These are phyloP conservation scores for Callitettix versicolor DNA, from an alignment of 1,140 invertebrate genomes.

Conservation along the genomic window DNA sequence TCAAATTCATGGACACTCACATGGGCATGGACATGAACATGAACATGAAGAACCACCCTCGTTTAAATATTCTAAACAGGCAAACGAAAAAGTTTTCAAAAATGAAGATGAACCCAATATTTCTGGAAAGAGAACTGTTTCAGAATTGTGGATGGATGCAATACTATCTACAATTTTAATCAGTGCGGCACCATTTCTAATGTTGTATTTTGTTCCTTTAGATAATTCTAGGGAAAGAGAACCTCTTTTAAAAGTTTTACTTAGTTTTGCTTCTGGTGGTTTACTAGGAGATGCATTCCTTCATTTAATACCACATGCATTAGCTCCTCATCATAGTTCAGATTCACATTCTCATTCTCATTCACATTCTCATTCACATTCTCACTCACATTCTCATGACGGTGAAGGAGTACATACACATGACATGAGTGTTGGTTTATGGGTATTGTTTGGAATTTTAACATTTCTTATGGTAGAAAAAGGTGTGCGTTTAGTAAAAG, in stretches of 20 bases:
- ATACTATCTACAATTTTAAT: conserved; percentile 84
- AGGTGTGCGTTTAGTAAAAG: conserved; percentile 78
- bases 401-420: conserved; percentile 43
- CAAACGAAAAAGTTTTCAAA: conserved; percentile 42
- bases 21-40: conserved; percentile 33
- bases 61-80: conserved; percentile 63
- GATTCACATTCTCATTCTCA: conserved; percentile 44
- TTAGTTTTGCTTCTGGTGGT: conserved; percentile 92
- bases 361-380: conserved; percentile 40
- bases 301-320: conserved; percentile 91
- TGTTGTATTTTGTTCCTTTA: conserved; percentile 88
- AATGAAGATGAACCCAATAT: conserved; percentile 10
- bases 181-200: conserved; percentile 85
- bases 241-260: conserved; percentile 73
- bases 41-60: conserved; percentile 45
- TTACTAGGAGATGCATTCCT: conserved; percentile 92
- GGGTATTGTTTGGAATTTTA: conserved; percentile 82
- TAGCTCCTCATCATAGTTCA: conserved; percentile 48
- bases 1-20: conserved; percentile 30
- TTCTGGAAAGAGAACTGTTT: conserved; percentile 28
- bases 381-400: conserved; percentile 32
- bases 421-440: conserved; percentile 79
- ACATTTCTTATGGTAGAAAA: conserved; percentile 90
- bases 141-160: conserved; percentile 65
- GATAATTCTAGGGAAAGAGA: conserved; percentile 76